Evolutionary conservation across 2,888 invertebrate species (phyloP), one percentile per base, ranked within the genome.

Genomic region (Drosophila cognata): DNA sequence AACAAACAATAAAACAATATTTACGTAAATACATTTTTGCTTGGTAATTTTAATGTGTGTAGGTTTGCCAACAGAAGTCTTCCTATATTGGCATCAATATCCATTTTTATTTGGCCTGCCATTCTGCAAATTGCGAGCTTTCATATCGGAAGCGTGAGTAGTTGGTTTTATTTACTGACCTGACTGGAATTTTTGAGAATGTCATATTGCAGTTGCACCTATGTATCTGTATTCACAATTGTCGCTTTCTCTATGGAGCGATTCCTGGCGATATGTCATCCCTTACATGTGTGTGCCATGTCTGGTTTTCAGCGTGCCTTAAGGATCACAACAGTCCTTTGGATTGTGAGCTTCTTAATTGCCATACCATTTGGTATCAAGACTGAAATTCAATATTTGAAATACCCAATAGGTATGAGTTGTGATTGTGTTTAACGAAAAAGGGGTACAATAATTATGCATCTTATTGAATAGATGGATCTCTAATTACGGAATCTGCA

Each of bases 241-340:
- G 97, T 98, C 52, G 97, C 97, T 4, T 98, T 98, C 93, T 98
- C 98, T 0, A 95, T 97, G 93, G 98, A 98, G 94, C 95, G 98
- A 51, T 97, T 98, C 94, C 94, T 98, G 79, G 98, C 98, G 38
- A 98, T 98, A 90, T 98, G 98, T 91, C 97, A 98, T 92, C 98
- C 98, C 0, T 94, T 98, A 48, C 95, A 96, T 90, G 94, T 96
- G 72, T 96, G 97, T 93, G 95, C 96, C 43, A 96, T 98, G 95
- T 96, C 97, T 1, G 97, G 97, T 2, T 95, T 97, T 36, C 95
- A 96, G 57, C 94, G 98, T n/a, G 97, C 97, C 2, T 93, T 96
- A 38, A 95, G 96, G 74, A 96, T 98, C 76, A 97, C 98, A 57
- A 94, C 96, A 0, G 94, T 94, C 1, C 94, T 97, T 10, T 98